Percentiles rank a stretch among this genome's conserved stretches.
phyloP scores from a whole-genome alignment of 2,113 vertebrate species.

The Scolopax mira region DNA sequence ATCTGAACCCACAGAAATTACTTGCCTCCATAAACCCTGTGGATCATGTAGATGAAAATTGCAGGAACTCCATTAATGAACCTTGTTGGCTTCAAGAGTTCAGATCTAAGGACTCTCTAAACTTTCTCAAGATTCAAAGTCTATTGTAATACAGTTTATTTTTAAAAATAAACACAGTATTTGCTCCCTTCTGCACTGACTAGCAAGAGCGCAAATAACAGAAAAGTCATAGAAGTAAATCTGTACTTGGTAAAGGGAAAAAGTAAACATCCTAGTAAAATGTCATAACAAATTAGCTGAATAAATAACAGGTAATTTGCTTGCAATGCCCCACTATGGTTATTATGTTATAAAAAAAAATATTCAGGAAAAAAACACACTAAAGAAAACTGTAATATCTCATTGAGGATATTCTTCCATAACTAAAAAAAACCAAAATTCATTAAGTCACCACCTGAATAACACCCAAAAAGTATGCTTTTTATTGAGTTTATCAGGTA shows the following conservation, averaged over 20 bases:
- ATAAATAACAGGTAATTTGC: not conserved
- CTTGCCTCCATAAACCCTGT: not conserved
- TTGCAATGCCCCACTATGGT: not conserved
- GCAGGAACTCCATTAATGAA: not conserved
- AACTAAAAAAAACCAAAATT: not conserved
- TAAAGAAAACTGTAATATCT: not conserved
- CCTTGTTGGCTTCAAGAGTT: not conserved
- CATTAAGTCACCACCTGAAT: not conserved
- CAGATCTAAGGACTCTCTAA: not conserved
- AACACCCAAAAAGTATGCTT: not conserved
- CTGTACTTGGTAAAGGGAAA: not conserved
- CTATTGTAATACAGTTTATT: not conserved
- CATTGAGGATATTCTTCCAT: not conserved
- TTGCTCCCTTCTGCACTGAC: not conserved
- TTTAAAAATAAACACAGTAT: not conserved
- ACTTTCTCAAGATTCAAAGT: not conserved
- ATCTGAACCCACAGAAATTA: constrained; percentile 18
- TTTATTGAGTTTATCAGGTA: not conserved
- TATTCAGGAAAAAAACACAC: not conserved
- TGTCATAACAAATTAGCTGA: not conserved
- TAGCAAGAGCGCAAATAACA: not conserved
- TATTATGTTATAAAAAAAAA: not conserved
- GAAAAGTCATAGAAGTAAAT: not conserved
- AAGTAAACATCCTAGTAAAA: not conserved
- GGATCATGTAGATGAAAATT: not conserved